Percentiles rank a stretch among this genome's conserved stretches.
phyloP scores from a whole-genome alignment of 2,113 vertebrate species.

The Electrona antarctica region DNA sequence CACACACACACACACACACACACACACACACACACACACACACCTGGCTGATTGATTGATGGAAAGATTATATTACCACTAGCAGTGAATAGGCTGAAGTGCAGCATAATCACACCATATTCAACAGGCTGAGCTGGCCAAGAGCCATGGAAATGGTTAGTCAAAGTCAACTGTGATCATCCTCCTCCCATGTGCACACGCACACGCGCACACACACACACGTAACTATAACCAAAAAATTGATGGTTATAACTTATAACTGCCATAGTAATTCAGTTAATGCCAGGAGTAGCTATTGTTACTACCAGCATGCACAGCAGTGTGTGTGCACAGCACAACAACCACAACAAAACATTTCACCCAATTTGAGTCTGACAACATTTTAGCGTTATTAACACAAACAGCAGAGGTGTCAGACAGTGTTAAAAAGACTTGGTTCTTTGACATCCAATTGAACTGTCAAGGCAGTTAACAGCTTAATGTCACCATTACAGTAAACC shows the following conservation, averaged over 20 bases:
- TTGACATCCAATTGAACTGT: no score
- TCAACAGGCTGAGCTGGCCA: conserved; percentile 52
- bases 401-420: no score
- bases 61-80: conserved; percentile 27
- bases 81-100: conserved; percentile 17
- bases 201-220: conserved; percentile 3
- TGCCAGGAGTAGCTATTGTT: no score
- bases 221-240: not conserved
- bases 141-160: not conserved
- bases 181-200: not conserved
- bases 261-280: not conserved
- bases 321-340: no score
- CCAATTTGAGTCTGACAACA: no score
- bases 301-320: no score
- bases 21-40: conserved; percentile 18
- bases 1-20: conserved; percentile 4
- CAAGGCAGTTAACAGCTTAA: no score
- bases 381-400: no score
- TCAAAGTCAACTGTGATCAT: not conserved
- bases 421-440: no score
- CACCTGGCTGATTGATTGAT: not conserved
- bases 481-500: no score
- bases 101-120: conserved; percentile 35
- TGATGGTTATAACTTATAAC: not conserved
- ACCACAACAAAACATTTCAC: no score